Base-by-base conservation (phyloP, 1,140 invertebrate species). In the Stratiolaelaps scimitus region DNA sequence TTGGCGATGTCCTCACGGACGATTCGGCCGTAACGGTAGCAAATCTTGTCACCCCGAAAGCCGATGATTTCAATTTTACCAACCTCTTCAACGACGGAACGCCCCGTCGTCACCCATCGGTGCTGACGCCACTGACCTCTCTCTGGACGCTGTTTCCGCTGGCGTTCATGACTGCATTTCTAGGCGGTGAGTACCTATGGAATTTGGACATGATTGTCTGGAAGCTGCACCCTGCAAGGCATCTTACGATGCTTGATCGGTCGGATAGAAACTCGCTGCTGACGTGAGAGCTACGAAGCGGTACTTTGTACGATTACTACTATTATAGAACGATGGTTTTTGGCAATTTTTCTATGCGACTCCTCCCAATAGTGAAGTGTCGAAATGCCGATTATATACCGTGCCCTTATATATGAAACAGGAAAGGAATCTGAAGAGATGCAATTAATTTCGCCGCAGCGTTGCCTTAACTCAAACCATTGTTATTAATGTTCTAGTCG, bases 81-180 rank as follows among this genome's bases (percentile, higher is more conserved):
- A 26, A 26, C 53, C 34, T 40, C 10, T 40, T 40, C 10, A 10
- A 10, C 34, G 34, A 40, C 34, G 34, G 5, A 6, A 40, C 34
- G 34, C 5, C 4, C n/a, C n/a, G n/a, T 6, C 34, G 10, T 40
- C 34, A 40, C 34, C 47, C 47, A 48, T 48, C 47, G 7, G 47
- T 48, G 7, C 15, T 48, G 47, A 48, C 15, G 7, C 47, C 47
- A 20, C 47, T 48, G 7, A 48, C 47, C 15, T 48, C 47, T 4
- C 47, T 48, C 5, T 48, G 47, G 47, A 48, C 47, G 15, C 47
- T 48, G 47, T 48, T 48, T 15, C 47, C 47, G 47, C 19, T 48
- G 5, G 47, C 15, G 7, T 48, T 48, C 15, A 48, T 48, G 47
- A 48, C 47, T 4, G 47, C 47, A 48, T 20, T 48, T 48, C 15